Conservation (phyloP, 2,113 vertebrate species). For the Notarius quadriscutis region DNA sequence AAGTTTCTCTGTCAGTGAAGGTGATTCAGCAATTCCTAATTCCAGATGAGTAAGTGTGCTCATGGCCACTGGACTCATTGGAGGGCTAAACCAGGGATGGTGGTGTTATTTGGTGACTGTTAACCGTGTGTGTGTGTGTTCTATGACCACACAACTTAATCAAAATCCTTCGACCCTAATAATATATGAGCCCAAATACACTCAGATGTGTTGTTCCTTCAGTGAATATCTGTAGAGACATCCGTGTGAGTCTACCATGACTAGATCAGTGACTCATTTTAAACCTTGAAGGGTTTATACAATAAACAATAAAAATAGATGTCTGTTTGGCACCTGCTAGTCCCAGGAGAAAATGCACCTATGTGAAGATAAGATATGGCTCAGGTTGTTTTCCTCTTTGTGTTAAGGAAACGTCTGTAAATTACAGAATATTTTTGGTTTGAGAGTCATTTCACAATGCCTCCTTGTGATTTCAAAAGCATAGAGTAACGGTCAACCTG, state of each 20-base stretch:
- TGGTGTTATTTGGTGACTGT: slow-evolving; percentile 9
- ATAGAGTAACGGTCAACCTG: background rate
- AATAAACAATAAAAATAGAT: background rate
- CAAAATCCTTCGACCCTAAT: background rate
- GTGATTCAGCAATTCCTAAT: slow-evolving; percentile 36
- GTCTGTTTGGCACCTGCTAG: background rate
- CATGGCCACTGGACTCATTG: slow-evolving; percentile 1
- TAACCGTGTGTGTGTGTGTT: background rate
- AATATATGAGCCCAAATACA: slow-evolving; percentile 2
- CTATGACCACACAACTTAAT: slow-evolving; percentile 7
- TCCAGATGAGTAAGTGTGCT: slow-evolving; percentile 42
- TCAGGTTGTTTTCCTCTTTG: slow-evolving; percentile 32
- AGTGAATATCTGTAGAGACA: background rate
- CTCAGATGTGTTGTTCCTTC: background rate
- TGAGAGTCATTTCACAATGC: slow-evolving; percentile 21
- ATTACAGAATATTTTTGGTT: slow-evolving; percentile 21
- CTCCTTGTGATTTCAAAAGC: slow-evolving; percentile 26
- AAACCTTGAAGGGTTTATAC: slow-evolving; percentile 9
- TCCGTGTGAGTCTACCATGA: background rate
- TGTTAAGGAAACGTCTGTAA: background rate
- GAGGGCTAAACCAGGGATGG: slow-evolving; percentile 15
- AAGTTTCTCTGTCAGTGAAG: slow-evolving; percentile 46
- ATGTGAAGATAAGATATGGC: slow-evolving; percentile 18
- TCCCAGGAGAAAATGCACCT: slow-evolving; percentile 15
- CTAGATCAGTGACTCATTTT: background rate